Percentiles rank a stretch among this genome's conserved stretches.
These are phyloP conservation scores for Oenanthe oenanthe DNA, from an alignment of 2,113 vertebrate species.

Conservation along the genomic window DNA sequence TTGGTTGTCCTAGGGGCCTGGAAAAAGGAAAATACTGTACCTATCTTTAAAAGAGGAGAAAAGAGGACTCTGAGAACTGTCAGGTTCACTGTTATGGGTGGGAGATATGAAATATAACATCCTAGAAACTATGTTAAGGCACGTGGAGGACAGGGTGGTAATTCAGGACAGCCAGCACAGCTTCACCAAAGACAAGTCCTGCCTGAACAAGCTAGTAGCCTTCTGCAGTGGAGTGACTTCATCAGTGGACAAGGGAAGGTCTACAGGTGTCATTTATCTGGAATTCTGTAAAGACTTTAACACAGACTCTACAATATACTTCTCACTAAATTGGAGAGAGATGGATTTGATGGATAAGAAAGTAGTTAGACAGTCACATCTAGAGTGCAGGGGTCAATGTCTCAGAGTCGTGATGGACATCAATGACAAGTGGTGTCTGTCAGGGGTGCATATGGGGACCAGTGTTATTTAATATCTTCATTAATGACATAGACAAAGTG, in stretches of 20 bases:
- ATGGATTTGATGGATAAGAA: not conserved
- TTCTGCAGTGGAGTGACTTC: not conserved
- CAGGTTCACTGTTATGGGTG: not conserved
- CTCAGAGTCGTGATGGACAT: not conserved
- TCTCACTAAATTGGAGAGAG: not conserved
- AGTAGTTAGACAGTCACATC: not conserved
- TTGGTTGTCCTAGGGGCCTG: no score
- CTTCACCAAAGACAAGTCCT: not conserved
- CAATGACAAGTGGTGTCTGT: not conserved
- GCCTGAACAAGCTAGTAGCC: no score
- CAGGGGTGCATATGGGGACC: fast-evolving
- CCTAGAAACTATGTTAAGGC: not conserved
- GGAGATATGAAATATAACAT: not conserved
- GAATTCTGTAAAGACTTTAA: not conserved
- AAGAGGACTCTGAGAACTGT: no score
- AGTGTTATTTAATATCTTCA: not conserved
- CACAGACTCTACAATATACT: not conserved
- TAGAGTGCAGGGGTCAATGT: not conserved
- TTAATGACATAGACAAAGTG: not conserved
- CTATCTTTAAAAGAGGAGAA: no score
- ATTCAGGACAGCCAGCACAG: not conserved
- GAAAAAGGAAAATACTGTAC: no score
- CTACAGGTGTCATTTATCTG: not conserved
- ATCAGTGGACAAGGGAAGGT: not conserved
- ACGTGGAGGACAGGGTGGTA: not conserved